Conservation (phyloP, 2,113 vertebrate genomes). For the Argyrosomus japonicus region DNA sequence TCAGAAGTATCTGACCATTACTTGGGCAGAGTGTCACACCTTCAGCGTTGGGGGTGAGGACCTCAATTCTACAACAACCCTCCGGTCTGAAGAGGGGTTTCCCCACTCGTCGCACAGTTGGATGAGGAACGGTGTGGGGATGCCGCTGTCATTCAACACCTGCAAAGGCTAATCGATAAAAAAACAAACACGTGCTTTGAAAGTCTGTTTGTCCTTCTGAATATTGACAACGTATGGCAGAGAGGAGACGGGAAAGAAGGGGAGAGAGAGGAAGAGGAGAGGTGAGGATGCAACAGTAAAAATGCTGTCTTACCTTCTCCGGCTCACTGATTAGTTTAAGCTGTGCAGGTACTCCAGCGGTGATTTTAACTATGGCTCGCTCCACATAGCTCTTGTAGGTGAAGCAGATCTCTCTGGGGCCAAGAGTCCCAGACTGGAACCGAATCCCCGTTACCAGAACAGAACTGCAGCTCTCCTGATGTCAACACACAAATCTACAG, state of each 20-base stretch:
- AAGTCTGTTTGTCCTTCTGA: not conserved
- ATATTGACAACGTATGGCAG: not conserved
- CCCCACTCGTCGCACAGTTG: slow-evolving; percentile 93
- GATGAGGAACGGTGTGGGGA: slow-evolving; percentile 85
- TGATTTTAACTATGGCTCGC: slow-evolving; percentile 83
- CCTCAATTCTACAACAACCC: slow-evolving; percentile 84
- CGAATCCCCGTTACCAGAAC: slow-evolving; percentile 85
- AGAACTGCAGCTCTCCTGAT: slow-evolving; percentile 84
- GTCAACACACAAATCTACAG: slow-evolving; percentile 12
- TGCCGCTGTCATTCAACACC: slow-evolving; percentile 87
- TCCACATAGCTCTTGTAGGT: slow-evolving; percentile 86
- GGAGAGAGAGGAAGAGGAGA: not conserved
- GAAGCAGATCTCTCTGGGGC: slow-evolving; percentile 88
- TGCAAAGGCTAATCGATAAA: slow-evolving; percentile 83
- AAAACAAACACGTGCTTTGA: not conserved
- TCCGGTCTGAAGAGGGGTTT: slow-evolving; percentile 87
- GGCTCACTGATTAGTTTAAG: slow-evolving; percentile 85
- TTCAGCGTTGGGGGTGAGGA: slow-evolving; percentile 58
- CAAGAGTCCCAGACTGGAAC: slow-evolving; percentile 84
- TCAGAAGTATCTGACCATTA: not conserved
- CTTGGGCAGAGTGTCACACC: slow-evolving; percentile 5
- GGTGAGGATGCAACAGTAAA: not conserved
- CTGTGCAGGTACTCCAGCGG: slow-evolving; percentile 87
- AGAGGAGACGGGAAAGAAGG: not conserved
- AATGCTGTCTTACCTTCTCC: slow-evolving; percentile 53